Percentiles rank a stretch among this genome's conserved stretches.
Evolutionary conservation across 2,888 invertebrate genomes (phyloP).

Genomic region (Acleris holmiana): DNA sequence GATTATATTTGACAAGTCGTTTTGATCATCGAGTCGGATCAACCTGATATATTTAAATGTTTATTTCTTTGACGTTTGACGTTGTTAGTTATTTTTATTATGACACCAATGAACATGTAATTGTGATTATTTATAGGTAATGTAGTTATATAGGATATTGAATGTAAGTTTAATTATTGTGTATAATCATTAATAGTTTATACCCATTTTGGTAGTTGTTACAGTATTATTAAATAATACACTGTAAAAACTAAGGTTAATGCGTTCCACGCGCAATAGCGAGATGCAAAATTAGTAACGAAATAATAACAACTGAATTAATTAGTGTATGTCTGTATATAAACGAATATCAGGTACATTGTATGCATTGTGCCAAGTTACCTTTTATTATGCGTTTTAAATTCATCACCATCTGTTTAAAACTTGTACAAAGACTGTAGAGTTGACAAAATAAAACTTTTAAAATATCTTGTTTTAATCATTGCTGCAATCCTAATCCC

Average conservation of each 20-base stretch:
- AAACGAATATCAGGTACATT: conserved; percentile 57
- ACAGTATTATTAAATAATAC: conserved; percentile 46
- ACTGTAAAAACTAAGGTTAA: conserved; percentile 39
- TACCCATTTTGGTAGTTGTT: conserved; percentile 46
- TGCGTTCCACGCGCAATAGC: conserved; percentile 40
- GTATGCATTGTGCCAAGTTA: conserved; percentile 58
- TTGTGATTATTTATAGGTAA: conserved; percentile 58
- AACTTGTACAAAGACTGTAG: conserved; percentile 72
- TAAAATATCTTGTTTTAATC: conserved; percentile 49
- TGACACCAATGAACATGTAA: conserved; percentile 49
- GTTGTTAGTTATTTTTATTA: conserved; percentile 23
- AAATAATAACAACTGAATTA: conserved; percentile 35
- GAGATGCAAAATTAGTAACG: conserved; percentile 46
- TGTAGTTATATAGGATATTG: conserved; percentile 25
- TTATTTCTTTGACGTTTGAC: conserved; percentile 23
- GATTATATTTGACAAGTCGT: neutral
- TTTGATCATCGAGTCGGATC: conserved; percentile 1
- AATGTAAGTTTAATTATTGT: conserved; percentile 43
- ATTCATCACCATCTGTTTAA: conserved; percentile 63
- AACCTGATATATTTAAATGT: conserved; percentile 6
- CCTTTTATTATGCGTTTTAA: conserved; percentile 58
- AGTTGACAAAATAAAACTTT: conserved; percentile 73
- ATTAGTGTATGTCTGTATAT: conserved; percentile 33
- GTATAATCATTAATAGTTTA: conserved; percentile 52
- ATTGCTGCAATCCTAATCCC: neutral